phyloP scores from a whole-genome alignment of 2,797 vertebrate genomes.

The Paedocypris micromegethes region DNA sequence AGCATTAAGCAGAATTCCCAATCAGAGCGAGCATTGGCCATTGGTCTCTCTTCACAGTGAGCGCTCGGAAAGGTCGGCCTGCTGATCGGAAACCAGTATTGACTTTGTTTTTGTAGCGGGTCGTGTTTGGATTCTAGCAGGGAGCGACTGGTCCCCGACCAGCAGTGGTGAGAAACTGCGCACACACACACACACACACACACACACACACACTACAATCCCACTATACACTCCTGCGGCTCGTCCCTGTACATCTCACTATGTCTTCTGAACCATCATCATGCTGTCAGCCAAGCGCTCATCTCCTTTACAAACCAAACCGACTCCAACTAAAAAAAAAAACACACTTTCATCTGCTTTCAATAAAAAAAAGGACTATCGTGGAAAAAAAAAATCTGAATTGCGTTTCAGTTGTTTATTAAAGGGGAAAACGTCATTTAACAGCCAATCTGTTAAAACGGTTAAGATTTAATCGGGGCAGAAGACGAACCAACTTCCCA shows the following conservation, averaged over 20 bases:
- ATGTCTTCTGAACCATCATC: constrained; percentile 29
- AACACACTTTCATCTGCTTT: neutral
- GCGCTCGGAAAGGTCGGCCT: constrained; percentile 8
- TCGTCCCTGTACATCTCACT: constrained; percentile 25
- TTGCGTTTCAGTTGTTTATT: neutral
- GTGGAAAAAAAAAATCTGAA: neutral
- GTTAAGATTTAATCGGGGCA: constrained; percentile 8
- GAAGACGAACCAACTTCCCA: neutral
- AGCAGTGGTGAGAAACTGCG: constrained; percentile 18
- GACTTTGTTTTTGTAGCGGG: constrained; percentile 29
- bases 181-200: constrained; percentile 16
- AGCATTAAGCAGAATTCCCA: constrained; percentile 30
- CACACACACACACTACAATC: constrained; percentile 31
- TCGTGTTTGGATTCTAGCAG: constrained; percentile 37
- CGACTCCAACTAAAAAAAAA: neutral
- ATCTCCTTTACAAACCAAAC: constrained; percentile 19
- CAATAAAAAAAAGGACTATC: neutral
- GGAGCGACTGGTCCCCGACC: constrained; percentile 33
- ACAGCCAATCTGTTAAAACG: constrained; percentile 16
- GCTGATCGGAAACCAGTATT: constrained; percentile 38
- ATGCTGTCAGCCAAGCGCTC: constrained; percentile 18
- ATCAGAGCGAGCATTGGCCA: constrained; percentile 12
- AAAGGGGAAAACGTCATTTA: neutral
- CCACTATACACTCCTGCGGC: constrained; percentile 40
- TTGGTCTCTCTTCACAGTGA: constrained; percentile 15